phyloP scores from a whole-genome alignment of 1,140 invertebrate species.

The Zaprionus camerounensis region DNA sequence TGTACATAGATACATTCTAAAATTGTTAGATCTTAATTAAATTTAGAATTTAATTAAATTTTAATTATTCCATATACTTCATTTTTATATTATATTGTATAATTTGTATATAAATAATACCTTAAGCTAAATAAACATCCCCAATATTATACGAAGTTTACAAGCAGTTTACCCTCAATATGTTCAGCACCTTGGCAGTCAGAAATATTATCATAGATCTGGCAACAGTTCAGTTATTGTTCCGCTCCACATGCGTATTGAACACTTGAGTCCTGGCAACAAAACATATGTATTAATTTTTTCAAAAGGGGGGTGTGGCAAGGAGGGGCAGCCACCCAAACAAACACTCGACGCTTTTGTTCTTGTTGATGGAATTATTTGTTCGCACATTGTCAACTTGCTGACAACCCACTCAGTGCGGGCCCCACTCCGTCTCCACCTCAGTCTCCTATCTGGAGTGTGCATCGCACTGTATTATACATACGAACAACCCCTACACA shows the following conservation, averaged over 20 bases:
- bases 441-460: conserved; percentile 46
- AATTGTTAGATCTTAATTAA: too few species aligned
- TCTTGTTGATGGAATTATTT: conserved; percentile 84
- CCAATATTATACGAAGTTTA: not conserved
- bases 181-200: not conserved
- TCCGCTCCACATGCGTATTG: conserved; percentile 1
- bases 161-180: not conserved
- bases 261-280: not conserved
- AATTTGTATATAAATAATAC: too few species aligned
- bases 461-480: conserved; percentile 40
- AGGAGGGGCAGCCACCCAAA: conserved; percentile 64
- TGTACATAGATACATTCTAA: too few species aligned
- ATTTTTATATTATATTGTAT: too few species aligned
- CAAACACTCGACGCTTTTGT: conserved; percentile 83
- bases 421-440: conserved; percentile 12
- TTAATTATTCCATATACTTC: too few species aligned
- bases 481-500: conserved; percentile 5
- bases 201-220: not conserved
- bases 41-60: too few species aligned
- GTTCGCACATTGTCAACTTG: conserved; percentile 84
- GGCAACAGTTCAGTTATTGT: conserved; percentile 2
- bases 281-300: conserved; percentile 5
- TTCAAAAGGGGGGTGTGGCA: not conserved
- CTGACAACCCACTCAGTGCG: conserved; percentile 50
- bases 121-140: not conserved